Conservation (phyloP, 2,888 invertebrate species). For the Cosmia trapezina region DNA sequence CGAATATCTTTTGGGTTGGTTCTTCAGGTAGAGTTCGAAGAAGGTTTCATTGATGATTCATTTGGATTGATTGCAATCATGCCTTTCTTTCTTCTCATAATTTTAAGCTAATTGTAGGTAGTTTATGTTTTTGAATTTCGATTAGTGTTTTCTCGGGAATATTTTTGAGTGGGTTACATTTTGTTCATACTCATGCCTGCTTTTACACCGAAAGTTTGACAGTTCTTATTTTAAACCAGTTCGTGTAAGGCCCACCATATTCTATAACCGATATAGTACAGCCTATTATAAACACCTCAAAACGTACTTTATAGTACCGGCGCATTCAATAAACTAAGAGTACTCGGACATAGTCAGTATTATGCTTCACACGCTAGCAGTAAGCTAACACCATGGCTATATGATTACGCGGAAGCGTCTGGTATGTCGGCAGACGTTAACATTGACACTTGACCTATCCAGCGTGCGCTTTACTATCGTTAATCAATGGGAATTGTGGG, state of each 20-base stretch:
- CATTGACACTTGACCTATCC: constrained; percentile 67
- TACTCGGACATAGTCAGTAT: constrained; percentile 40
- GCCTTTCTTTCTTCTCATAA: not conserved
- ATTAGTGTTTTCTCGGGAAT: not conserved
- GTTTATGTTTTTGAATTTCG: not conserved
- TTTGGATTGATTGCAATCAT: constrained; percentile 4
- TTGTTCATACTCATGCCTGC: not conserved
- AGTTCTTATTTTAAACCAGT: not conserved
- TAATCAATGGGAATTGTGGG: constrained; percentile 7
- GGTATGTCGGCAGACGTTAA: constrained; percentile 58
- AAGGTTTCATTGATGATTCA: constrained; percentile 39
- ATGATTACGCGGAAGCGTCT: constrained; percentile 63
- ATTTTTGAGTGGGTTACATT: not conserved
- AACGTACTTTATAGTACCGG: constrained; percentile 26
- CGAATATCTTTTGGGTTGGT: constrained; percentile 57
- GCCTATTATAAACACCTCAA: constrained; percentile 27
- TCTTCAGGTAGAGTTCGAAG: constrained; percentile 47
- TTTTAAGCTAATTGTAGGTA: constrained; percentile 7
- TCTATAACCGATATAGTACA: not conserved
- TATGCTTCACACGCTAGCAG: constrained; percentile 55
- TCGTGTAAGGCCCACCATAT: not conserved
- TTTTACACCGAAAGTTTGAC: not conserved
- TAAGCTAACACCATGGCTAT: constrained; percentile 61
- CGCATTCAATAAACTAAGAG: constrained; percentile 41
- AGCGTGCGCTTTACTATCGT: constrained; percentile 44